Evolutionary conservation across 2,888 invertebrate genomes (phyloP).

Genomic region (Caenorhabditis sp.): DNA sequence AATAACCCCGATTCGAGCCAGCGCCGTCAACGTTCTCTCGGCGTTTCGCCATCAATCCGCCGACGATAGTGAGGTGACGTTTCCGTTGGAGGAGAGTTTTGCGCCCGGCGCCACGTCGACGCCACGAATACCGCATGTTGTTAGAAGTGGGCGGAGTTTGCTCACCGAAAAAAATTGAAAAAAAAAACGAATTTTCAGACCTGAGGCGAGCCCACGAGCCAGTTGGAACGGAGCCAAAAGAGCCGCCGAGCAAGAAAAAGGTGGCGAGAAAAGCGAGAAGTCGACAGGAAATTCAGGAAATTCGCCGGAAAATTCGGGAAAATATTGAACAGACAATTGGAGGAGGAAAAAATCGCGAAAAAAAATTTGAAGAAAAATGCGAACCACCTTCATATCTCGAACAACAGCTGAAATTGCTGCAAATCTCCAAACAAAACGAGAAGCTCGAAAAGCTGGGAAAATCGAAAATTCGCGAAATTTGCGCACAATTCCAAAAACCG

Average conservation of each 20-base stretch:
- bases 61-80: conserved; percentile 21
- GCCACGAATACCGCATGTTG: conserved; percentile 1
- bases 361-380: not conserved
- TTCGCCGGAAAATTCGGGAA: not conserved
- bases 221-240: not conserved
- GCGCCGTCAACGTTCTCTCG: no score
- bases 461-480: not conserved
- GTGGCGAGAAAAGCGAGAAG: not conserved
- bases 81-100: conserved; percentile 25
- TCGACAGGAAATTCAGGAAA: not conserved
- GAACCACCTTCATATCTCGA: not conserved
- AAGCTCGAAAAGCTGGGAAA: not conserved
- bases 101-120: conserved; percentile 29
- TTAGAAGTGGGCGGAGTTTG: not conserved
- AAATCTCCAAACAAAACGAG: not conserved
- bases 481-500: not conserved
- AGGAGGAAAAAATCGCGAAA: not conserved
- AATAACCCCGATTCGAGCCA: no score
- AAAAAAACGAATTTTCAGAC: conserved; percentile 4
- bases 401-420: not conserved
- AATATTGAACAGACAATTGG: no score
- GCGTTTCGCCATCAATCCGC: conserved; percentile 32
- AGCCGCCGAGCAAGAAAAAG: conserved; percentile 18
- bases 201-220: conserved; percentile 11
- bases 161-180: not conserved